Base-by-base conservation (phyloP, 1,140 invertebrate species). In the Lepidurus arcticus region DNA sequence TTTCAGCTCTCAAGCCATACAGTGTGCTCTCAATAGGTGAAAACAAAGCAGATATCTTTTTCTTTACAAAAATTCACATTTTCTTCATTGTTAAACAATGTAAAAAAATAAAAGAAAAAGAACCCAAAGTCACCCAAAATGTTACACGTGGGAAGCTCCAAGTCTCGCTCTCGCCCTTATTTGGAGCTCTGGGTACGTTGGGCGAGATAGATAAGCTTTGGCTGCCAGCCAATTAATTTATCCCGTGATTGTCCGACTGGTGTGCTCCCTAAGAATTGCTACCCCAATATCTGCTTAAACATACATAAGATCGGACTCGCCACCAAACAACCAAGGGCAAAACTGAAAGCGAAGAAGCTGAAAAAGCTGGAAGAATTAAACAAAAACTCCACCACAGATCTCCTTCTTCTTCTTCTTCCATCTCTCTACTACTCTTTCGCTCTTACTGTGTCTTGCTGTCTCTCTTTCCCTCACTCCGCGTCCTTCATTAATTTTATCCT, bases 401-500 rank as follows among this genome's bases (percentile, higher is more conserved):
- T 34, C 3, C 34, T 34, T 34, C 34, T 34, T 34, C 4, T 34
- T 34, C 34, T 34, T 34, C 34, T 34, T 3, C 34, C 34, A 34
- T 34, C 34, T 4, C 34, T 34, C 34, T 34, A 34, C 34, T 34
- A 3, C 34, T 34, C 34, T 34, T 34, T 34, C 34, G 34, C 21
- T 21, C 16, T 65, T 65, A 7, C 53, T 65, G 8, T n/a, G 13
- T 65, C 21, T 65, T 9, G 13, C 47, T 65, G 47, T 65, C 47
- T 65, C 47, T 26, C 26, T 65, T 13, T 65, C 47, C 21, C 53
- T 65, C 53, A 65, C 53, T 65, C 53, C 6, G n/a, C 16, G 21
- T 65, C 53, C 53, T 65, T 65, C 53, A 65, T 65, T 65, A 65
- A 65, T 65, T 65, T 65, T 65, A 13, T 65, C 53, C 53, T 21